Evolutionary conservation across 2,888 invertebrate genomes (phyloP).

Genomic region (Philhelius pedissequus): DNA sequence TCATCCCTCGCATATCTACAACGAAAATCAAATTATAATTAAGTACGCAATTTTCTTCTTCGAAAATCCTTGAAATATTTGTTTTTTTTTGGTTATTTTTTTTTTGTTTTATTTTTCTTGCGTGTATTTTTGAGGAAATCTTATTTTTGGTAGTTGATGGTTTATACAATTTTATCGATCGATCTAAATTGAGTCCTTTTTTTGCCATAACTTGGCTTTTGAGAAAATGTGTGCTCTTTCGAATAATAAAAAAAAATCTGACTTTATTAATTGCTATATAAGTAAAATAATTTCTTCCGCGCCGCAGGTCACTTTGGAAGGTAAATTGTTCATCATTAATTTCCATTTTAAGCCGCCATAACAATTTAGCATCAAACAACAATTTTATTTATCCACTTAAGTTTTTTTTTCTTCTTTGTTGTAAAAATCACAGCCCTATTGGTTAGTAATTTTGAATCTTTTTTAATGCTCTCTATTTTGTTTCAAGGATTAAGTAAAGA

Average conservation of each 20-base stretch:
- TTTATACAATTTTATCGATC: conserved; percentile 1
- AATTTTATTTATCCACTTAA: neutral
- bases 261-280: conserved; percentile 22
- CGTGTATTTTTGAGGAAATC: neutral
- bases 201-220: conserved; percentile 13
- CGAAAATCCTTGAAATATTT: conserved; percentile 37
- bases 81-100: neutral
- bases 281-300: conserved; percentile 2
- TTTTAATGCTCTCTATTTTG: neutral
- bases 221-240: neutral
- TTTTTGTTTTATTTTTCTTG: neutral
- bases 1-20: conserved; percentile 10
- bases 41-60: conserved; percentile 48
- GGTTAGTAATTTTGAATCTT: neutral
- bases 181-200: conserved; percentile 1
- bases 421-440: conserved; percentile 16
- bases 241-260: neutral
- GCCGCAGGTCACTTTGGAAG: neutral
- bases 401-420: neutral
- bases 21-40: conserved; percentile 48
- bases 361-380: conserved; percentile 22
- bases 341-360: conserved; percentile 48
- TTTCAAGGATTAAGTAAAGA: neutral
- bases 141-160: neutral
- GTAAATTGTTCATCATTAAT: conserved; percentile 45